Conservation (phyloP, 2,113 vertebrate species). For the Engystomops pustulosus region DNA sequence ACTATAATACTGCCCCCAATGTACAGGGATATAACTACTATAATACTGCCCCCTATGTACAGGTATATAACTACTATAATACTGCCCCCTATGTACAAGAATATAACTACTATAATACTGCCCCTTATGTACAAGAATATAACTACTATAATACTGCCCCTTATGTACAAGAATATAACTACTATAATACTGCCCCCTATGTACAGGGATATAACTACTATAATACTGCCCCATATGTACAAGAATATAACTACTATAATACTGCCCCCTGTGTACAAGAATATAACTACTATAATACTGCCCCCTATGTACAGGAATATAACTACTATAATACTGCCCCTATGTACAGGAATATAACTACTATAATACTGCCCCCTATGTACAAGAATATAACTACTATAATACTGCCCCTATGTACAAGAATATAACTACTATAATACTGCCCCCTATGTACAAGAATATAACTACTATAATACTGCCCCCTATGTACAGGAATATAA, state of each 20-base stretch:
- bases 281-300: constrained; percentile 2
- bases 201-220: constrained; percentile 2
- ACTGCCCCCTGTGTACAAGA: neutral
- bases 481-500: neutral
- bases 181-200: constrained; percentile 8
- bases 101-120: constrained; percentile 7
- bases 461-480: constrained; percentile 14
- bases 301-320: too few relatives aligned
- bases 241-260: constrained; percentile 4
- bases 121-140: neutral
- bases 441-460: constrained; percentile 3
- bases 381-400: constrained; percentile 13
- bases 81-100: constrained; percentile 1
- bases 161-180: constrained; percentile 5
- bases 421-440: constrained; percentile 12
- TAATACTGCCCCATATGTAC: neutral
- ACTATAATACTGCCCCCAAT: too few relatives aligned
- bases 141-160: constrained; percentile 1
- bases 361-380: neutral
- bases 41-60: neutral
- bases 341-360: too few relatives aligned
- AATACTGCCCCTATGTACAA: constrained; percentile 4
- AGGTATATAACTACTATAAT: neutral
- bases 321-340: too few relatives aligned
- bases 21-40: too few relatives aligned